These are phyloP conservation scores for Pogonus chalceus DNA, from an alignment of 1,140 invertebrate genomes.

Conservation along the genomic window DNA sequence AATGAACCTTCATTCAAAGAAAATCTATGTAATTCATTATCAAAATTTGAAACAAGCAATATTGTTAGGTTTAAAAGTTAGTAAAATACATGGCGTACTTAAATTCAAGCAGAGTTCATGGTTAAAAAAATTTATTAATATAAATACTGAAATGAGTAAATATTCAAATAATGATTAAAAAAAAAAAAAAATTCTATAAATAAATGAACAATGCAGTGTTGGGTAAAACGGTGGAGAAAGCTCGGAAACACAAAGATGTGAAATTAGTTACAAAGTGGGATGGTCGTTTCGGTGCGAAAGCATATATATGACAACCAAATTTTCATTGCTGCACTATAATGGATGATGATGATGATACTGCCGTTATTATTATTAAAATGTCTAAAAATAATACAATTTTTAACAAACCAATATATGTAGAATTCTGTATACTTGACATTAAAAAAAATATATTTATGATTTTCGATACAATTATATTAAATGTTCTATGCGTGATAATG, in stretches of 20 bases:
- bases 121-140: constrained; percentile 32
- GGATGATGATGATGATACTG: constrained; percentile 24
- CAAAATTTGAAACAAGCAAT: constrained; percentile 29
- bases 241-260: constrained; percentile 26
- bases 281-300: constrained; percentile 15
- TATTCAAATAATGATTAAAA: constrained; percentile 31
- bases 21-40: constrained; percentile 35
- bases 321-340: no score
- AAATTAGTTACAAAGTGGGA: constrained; percentile 20
- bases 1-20: constrained; percentile 20
- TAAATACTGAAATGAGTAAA: constrained; percentile 23
- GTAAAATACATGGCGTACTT: constrained; percentile 32
- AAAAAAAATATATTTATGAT: constrained; percentile 23
- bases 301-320: constrained; percentile 22
- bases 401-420: constrained; percentile 23
- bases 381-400: constrained; percentile 13
- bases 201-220: constrained; percentile 34
- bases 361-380: constrained; percentile 19
- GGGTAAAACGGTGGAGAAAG: constrained; percentile 36
- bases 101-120: constrained; percentile 33
- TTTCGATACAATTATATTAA: constrained; percentile 27
- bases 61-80: constrained; percentile 29
- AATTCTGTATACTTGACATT: constrained; percentile 20
- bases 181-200: constrained; percentile 37
- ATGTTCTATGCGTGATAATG: no score